These are phyloP conservation scores for Psittacula cyanocephala DNA, from an alignment of 2,113 vertebrate species.

Conservation along the genomic window DNA sequence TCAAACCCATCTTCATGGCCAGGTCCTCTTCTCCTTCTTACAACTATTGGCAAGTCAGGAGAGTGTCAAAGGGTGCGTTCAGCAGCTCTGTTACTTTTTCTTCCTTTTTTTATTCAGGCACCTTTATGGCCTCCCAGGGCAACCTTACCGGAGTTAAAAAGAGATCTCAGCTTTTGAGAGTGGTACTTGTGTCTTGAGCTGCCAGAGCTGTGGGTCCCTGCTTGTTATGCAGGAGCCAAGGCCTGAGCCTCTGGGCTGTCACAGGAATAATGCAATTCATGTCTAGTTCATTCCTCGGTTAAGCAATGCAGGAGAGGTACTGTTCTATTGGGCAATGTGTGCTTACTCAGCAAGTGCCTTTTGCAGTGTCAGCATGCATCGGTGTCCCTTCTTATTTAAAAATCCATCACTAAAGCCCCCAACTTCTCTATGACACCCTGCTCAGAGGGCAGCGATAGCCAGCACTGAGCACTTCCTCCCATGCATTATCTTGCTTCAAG, in stretches of 20 bases:
- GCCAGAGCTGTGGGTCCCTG: accelerated
- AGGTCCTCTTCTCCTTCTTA: neutral
- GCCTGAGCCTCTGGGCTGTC: neutral
- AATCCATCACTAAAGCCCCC: neutral
- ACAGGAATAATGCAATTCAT: neutral
- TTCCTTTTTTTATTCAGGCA: neutral
- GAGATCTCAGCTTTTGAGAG: neutral
- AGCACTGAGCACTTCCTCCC: accelerated
- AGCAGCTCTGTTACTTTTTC: neutral
- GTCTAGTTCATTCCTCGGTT: accelerated
- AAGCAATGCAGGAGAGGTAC: neutral
- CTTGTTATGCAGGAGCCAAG: neutral
- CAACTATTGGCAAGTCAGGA: neutral
- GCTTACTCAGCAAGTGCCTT: neutral
- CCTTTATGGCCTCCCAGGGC: neutral
- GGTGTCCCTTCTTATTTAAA: neutral
- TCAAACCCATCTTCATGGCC: neutral
- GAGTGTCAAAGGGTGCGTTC: accelerated
- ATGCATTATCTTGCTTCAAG: accelerated
- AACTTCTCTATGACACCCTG: accelerated
- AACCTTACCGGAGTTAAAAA: neutral
- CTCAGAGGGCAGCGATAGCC: neutral
- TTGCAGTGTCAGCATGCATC: neutral
- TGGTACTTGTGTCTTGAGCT: neutral
- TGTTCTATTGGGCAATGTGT: neutral